Conservation (phyloP, 2,797 vertebrate species). For the Enteromius radiatus region DNA sequence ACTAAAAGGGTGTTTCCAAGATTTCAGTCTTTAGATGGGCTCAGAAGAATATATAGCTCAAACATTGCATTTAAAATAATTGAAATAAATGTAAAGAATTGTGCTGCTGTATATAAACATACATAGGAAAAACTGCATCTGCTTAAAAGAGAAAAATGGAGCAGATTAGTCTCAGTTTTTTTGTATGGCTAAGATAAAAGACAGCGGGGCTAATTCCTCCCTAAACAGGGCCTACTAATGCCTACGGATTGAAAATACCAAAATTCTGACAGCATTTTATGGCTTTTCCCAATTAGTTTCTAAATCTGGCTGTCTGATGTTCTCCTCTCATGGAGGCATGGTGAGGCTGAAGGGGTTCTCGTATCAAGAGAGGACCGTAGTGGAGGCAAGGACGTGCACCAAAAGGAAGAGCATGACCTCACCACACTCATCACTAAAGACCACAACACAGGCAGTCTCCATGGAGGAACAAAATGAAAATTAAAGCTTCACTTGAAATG, state of each 20-base stretch:
- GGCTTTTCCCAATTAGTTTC: background rate
- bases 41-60: background rate
- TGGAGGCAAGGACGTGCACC: conserved; percentile 21
- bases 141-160: background rate
- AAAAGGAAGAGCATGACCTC: conserved; percentile 16
- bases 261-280: background rate
- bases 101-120: background rate
- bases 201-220: background rate
- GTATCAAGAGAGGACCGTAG: conserved; percentile 23
- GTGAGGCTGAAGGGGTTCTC: conserved; percentile 31
- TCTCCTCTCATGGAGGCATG: background rate
- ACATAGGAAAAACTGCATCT: background rate
- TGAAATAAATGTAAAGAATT: background rate
- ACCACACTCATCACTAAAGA: conserved; percentile 43
- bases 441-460: conserved; percentile 51
- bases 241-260: background rate
- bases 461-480: conserved; percentile 43
- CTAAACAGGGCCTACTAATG: background rate
- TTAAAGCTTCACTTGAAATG: conserved; percentile 53
- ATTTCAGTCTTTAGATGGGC: background rate
- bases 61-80: background rate
- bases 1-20: background rate
- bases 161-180: background rate
- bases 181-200: background rate
- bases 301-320: conserved; percentile 17